Conservation (phyloP, 2,797 vertebrate genomes). For the Galagoides demidoff region DNA sequence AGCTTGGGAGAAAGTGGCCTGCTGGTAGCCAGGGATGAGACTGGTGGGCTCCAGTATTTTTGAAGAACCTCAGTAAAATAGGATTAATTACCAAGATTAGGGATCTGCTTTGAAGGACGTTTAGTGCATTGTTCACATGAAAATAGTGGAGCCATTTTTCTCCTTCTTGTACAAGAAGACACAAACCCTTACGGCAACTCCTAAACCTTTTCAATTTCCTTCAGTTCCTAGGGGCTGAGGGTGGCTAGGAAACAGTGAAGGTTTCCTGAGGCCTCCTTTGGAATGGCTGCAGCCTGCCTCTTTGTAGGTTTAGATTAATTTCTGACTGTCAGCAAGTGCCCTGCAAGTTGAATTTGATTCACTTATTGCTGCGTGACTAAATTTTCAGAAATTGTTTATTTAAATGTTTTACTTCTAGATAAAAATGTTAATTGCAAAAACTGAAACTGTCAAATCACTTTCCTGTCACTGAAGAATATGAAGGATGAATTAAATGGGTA, state of each 20-base stretch:
- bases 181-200: background rate
- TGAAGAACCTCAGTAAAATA: constrained; percentile 1
- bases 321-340: background rate
- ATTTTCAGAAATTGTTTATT: constrained; percentile 42
- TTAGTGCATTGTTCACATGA: background rate
- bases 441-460: constrained; percentile 9
- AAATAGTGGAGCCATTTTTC: constrained; percentile 28
- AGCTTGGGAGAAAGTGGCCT: background rate
- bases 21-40: background rate
- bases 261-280: background rate
- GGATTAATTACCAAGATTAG: background rate
- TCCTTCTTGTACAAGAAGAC: background rate
- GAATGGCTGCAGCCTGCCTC: background rate
- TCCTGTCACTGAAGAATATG: constrained; percentile 4
- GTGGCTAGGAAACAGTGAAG: background rate
- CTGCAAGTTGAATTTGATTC: constrained; percentile 37
- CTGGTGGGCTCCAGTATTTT: background rate
- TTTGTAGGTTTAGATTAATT: constrained; percentile 45
- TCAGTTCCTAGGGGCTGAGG: constrained; percentile 4
- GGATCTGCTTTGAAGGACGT: background rate
- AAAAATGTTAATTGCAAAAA: constrained; percentile 32
- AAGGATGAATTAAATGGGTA: constrained; percentile 2
- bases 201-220: constrained; percentile 27
- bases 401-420: constrained; percentile 29
- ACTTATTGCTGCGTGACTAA: constrained; percentile 15